Evolutionary conservation across 2,888 invertebrate genomes (phyloP), one percentile per base, ranked within the genome.

Genomic region (Oegoconia quadripuncta): DNA sequence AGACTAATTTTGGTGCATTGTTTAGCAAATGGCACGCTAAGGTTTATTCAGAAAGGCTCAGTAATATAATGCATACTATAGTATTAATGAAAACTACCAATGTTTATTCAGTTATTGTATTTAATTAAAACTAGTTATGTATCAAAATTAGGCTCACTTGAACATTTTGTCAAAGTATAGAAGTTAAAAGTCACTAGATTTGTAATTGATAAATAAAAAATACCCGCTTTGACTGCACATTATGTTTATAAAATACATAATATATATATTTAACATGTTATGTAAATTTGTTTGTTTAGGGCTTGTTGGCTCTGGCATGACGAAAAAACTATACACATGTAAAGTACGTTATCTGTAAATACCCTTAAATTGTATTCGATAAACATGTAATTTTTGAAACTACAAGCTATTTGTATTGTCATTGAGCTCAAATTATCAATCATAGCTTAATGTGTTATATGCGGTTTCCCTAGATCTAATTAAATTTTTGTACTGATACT

Each of bases 181-280:
- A 34, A 33, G 27, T 38, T 29, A 54, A 53, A 61, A 71, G 68
- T 72, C 71, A 70, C 60, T 70, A 72, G 68, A 51, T 64, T 58
- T 65, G 55, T 65, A 50, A 42, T 48, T 46, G 30, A 42, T 43
- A 44, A 50, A 52, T 41, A 48, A 51, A 35, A 46, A 44, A 41
- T 47, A 56, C 46, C 59, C 43, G 70, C 72, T 69, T 72, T 33
- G 56, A 65, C 50, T 64, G 72, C 72, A 72, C 71, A 65, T 61
- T 61, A 55, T 55, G 52, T 58, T 65, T 54, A 48, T 58, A 51
- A 43, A 23, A 23, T 27, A 29, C 14, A 30, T 34, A 13, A 20
- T 27, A 25, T 34, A 8, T 29, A 35, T 32, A 44, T 28, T 39
- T 34, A 39, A 37, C 23, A 14, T 42, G 28, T 37, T 30, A 39